Conservation (phyloP, 2,888 invertebrate genomes). For the Drosophila formosana region DNA sequence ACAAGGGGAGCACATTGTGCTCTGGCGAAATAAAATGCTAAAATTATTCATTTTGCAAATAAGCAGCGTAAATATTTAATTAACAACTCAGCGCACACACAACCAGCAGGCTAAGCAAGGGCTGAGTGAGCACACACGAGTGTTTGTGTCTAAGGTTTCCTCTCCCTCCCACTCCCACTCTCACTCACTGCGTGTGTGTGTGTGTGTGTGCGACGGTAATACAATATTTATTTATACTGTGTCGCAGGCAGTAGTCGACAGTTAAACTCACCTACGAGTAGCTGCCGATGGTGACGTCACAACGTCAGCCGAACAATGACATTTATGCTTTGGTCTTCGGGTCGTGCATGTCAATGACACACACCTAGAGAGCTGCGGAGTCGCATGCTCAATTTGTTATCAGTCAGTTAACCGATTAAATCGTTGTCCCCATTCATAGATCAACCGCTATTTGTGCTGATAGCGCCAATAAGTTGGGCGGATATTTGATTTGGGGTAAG, state of each 20-base stretch:
- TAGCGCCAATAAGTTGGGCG: neutral
- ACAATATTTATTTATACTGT: constrained; percentile 70
- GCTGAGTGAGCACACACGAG: constrained; percentile 3
- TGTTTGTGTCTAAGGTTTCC: constrained; percentile 66
- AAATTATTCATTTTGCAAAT: constrained; percentile 82
- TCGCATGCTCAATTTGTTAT: constrained; percentile 29
- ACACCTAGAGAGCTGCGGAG: neutral
- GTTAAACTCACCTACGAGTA: constrained; percentile 56
- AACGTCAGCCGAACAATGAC: constrained; percentile 30
- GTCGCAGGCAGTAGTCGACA: constrained; percentile 29
- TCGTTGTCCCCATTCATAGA: neutral
- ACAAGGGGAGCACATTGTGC: constrained; percentile 51
- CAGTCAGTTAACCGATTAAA: constrained; percentile 12
- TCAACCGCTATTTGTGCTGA: constrained; percentile 1
- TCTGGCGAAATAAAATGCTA: constrained; percentile 74
- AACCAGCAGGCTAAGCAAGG: constrained; percentile 6
- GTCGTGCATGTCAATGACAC: constrained; percentile 39
- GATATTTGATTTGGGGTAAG: constrained; percentile 1
- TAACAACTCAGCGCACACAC: constrained; percentile 72
- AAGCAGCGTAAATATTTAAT: constrained; percentile 82
- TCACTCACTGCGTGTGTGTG: neutral
- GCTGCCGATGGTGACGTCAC: constrained; percentile 27
- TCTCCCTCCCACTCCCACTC: constrained; percentile 5
- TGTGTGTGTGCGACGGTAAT: constrained; percentile 57
- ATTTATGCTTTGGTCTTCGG: constrained; percentile 17